Evolutionary conservation across 2,888 invertebrate genomes (phyloP), one percentile per base, ranked within the genome.

Genomic region (Yponomeuta malinellus): DNA sequence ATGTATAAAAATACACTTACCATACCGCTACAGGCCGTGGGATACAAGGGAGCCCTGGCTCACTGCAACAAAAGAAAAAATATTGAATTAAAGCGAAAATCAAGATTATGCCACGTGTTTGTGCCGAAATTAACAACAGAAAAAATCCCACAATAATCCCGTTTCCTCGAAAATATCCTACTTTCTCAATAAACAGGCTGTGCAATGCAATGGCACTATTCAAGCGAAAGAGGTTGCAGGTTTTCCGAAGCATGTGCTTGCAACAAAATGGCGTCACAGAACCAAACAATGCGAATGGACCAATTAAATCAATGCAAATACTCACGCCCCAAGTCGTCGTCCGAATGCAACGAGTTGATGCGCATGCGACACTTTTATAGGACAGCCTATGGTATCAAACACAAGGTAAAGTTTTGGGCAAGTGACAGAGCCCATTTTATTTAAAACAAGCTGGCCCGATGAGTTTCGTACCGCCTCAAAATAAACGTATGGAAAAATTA

Each of bases 41-140:
- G 69, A 63, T 71, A 52, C 73, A 80, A 85, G 76, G 83, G 77
- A 70, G 83, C 88, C 81, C 88, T 86, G 90, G 88, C 88, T 83
- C 81, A 85, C 90, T 90, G 84, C 0, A 78, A 82, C 73, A 70
- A 71, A 78, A 74, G 67, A 73, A 71, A 72, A 65, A 59, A 0
- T 9, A 65, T 43, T 70, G 10, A 71, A 43, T 8, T 43, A 43
- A 43, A 37, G 5, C 37, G 5, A 37, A 37, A 4, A 2, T 23
- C 23, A 23, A 23, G 23, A 23, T 23, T 23, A 23, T 23, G 43
- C 43, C 43, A 43, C 43, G 43, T 43, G 43, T 8, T 8, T 33
- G 33, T 33, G 33, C 33, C 33, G 33, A 33, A 33, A 33, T 33
- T 6, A 43, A 9, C 6, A 8, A 1, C 43, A 43, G 9, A 43